These are phyloP conservation scores for Ptychoptera albimana DNA, from an alignment of 2,888 invertebrate species.

Conservation along the genomic window DNA sequence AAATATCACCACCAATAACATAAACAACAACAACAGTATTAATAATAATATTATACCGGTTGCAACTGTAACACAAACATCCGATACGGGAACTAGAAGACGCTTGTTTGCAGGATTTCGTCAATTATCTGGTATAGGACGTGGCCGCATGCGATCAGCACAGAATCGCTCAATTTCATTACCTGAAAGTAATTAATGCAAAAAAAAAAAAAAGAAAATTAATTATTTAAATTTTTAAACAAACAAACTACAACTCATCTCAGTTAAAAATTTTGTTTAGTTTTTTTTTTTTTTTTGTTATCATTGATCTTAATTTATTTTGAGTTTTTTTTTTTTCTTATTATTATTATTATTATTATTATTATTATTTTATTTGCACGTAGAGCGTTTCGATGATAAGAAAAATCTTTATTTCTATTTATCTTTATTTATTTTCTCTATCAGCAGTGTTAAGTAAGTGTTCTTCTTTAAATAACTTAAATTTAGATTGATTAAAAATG, in stretches of 20 bases:
- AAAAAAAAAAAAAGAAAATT: no score
- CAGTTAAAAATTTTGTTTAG: conserved; percentile 11
- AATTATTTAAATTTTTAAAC: not conserved
- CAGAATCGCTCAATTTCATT: conserved; percentile 72
- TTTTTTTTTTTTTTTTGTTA: conserved; percentile 12
- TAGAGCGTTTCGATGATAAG: no score
- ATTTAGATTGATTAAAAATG: no score
- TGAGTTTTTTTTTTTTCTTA: conserved; percentile 13
- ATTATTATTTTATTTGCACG: no score
- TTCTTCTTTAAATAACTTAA: no score
- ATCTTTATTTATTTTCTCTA: no score
- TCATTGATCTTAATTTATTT: no score
- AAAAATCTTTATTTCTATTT: no score
- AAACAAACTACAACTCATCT: not conserved
- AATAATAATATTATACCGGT: not conserved
- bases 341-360: conserved; percentile 9
- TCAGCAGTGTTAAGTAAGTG: no score
- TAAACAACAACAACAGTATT: no score
- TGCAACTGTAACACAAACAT: conserved; percentile 13
- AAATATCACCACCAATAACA: no score
- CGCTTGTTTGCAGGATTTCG: conserved; percentile 68
- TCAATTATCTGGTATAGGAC: conserved; percentile 58
- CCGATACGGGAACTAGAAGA: conserved; percentile 51
- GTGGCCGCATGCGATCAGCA: conserved; percentile 51
- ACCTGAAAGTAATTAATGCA: conserved; percentile 54